Conservation (phyloP, 1,140 invertebrate genomes). For the Drosophila sp. region DNA sequence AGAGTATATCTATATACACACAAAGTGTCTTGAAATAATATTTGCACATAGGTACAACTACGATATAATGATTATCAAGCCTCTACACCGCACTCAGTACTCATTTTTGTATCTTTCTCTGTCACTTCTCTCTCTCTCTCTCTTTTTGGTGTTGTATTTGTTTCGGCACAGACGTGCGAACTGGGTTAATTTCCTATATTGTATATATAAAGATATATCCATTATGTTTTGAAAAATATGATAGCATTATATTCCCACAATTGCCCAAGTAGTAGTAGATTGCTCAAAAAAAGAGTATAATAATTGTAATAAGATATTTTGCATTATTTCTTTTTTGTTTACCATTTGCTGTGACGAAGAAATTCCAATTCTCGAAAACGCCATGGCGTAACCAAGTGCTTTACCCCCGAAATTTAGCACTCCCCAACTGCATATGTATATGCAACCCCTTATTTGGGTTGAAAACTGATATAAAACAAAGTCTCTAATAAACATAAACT, state of each 20-base stretch:
- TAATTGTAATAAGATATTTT: conserved; percentile 10
- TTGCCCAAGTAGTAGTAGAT: conserved; percentile 3
- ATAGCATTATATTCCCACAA: conserved; percentile 9
- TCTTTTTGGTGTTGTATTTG: conserved; percentile 59
- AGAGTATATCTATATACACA: background rate
- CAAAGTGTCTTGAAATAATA: conserved; percentile 57
- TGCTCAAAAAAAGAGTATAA: conserved; percentile 1
- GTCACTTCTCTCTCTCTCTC: conserved; percentile 34
- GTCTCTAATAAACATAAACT: conserved; percentile 6
- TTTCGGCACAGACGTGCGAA: conserved; percentile 78
- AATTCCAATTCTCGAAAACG: background rate
- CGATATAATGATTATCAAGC: conserved; percentile 50
- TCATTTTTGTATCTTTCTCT: conserved; percentile 6
- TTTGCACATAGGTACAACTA: conserved; percentile 63
- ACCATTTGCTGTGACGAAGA: background rate
- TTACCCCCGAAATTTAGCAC: background rate
- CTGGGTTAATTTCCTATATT: conserved; percentile 78
- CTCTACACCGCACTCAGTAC: conserved; percentile 2
- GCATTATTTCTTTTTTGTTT: conserved; percentile 7
- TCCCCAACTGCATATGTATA: background rate
- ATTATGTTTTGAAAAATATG: conserved; percentile 11
- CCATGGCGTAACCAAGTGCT: background rate
- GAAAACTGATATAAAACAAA: background rate
- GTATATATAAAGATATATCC: conserved; percentile 25
- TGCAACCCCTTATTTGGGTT: background rate